These are phyloP conservation scores for Perdita meconis DNA, from an alignment of 2,888 invertebrate genomes.

Conservation along the genomic window DNA sequence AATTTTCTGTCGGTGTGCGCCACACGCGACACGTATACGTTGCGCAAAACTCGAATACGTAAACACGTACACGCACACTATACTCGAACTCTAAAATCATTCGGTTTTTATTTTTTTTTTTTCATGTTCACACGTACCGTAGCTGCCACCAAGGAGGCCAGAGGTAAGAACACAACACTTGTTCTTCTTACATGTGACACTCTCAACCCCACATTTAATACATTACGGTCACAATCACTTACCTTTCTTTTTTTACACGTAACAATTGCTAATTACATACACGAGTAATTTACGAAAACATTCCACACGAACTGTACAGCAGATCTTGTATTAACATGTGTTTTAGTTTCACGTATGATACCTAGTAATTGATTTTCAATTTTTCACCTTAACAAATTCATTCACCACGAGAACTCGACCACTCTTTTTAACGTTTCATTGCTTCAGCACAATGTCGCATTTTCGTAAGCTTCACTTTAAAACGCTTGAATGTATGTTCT, in stretches of 20 bases:
- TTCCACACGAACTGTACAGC: slow-evolving; percentile 27
- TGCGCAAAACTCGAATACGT: slow-evolving; percentile 27
- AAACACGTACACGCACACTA: slow-evolving; percentile 52
- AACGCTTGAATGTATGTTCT: slow-evolving; percentile 50
- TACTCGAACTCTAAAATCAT: slow-evolving; percentile 79
- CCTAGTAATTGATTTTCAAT: slow-evolving; percentile 46
- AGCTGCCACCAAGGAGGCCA: slow-evolving; percentile 95
- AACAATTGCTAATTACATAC: slow-evolving; percentile 41
- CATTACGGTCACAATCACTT: slow-evolving; percentile 60
- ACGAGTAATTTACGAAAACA: slow-evolving; percentile 47
- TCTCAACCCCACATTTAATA: slow-evolving; percentile 35
- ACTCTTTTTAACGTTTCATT: slow-evolving; percentile 42
- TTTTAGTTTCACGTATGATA: slow-evolving; percentile 25
- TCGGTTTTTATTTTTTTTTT: slow-evolving; percentile 86
- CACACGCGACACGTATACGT: slow-evolving; percentile 16
- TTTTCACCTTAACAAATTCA: slow-evolving; percentile 35
- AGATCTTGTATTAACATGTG: background rate
- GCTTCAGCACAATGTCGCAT: slow-evolving; percentile 54
- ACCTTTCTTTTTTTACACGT: slow-evolving; percentile 49
- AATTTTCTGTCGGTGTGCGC: slow-evolving; percentile 20
- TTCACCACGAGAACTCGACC: no score
- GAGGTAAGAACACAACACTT: slow-evolving; percentile 89
- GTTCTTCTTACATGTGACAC: slow-evolving; percentile 59
- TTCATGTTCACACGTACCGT: slow-evolving; percentile 86
- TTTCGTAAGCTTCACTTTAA: slow-evolving; percentile 52